A percentile compares a stretch with the other conserved stretches of the same genome.
Evolutionary conservation across 1,140 invertebrate genomes (phyloP).

Genomic region (Heliconius hermathena): DNA sequence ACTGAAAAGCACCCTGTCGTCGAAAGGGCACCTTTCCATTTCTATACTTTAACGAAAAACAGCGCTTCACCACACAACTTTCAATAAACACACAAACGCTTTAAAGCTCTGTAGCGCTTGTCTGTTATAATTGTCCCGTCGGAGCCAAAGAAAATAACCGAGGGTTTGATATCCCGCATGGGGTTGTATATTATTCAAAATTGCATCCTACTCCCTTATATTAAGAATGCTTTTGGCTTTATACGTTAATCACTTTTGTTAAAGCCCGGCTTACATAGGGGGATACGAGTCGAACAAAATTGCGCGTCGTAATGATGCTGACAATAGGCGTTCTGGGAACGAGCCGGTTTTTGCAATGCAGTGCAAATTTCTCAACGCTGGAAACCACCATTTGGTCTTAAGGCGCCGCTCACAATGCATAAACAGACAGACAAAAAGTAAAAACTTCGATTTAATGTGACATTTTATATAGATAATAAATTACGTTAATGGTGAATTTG

Average conservation of each 20-base stretch:
- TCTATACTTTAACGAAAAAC: constrained; percentile 36
- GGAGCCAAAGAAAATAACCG: constrained; percentile 65
- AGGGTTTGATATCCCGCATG: constrained; percentile 61
- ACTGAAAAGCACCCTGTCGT: constrained; percentile 61
- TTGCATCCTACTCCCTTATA: constrained; percentile 9
- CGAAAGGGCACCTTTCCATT: constrained; percentile 54
- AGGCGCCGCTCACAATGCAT: constrained; percentile 30
- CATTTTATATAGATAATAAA: not conserved
- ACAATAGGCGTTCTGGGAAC: constrained; percentile 74
- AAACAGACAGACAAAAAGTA: constrained; percentile 5
- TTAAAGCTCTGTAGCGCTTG: constrained; percentile 50
- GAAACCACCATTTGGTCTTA: constrained; percentile 54
- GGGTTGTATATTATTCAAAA: constrained; percentile 29
- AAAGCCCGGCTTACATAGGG: constrained; percentile 65
- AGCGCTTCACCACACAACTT: constrained; percentile 48
- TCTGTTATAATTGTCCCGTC: constrained; percentile 43
- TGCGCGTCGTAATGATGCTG: constrained; percentile 65
- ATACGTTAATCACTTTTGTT: constrained; percentile 43
- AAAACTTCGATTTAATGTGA: not conserved
- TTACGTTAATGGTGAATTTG: not conserved
- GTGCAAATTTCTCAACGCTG: constrained; percentile 66
- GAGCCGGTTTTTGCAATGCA: constrained; percentile 62
- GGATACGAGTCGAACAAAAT: constrained; percentile 69
- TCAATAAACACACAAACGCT: constrained; percentile 22
- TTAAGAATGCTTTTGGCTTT: constrained; percentile 40